phyloP scores from a whole-genome alignment of 2,888 invertebrate genomes.

The Galeopsomyia nigrocyanea region DNA sequence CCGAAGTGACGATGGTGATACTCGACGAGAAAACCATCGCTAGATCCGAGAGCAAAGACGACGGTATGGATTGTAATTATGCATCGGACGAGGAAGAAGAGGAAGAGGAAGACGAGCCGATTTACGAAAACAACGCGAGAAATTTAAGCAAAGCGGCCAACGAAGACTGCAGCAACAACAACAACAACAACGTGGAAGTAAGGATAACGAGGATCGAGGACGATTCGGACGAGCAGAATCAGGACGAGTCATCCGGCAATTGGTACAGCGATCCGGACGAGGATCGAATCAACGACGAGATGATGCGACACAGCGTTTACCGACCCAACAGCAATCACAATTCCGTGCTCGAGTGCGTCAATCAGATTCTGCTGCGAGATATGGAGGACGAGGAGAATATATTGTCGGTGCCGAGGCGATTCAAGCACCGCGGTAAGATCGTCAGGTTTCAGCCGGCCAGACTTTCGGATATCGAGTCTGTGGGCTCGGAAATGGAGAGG shows the following conservation, averaged over 20 bases:
- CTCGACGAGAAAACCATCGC: slow-evolving; percentile 49
- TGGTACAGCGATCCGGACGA: slow-evolving; percentile 89
- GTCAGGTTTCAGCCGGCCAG: slow-evolving; percentile 65
- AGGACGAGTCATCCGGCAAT: slow-evolving; percentile 76
- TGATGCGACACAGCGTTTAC: slow-evolving; percentile 63
- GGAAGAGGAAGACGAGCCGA: slow-evolving; percentile 62
- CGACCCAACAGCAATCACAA: slow-evolving; percentile 79
- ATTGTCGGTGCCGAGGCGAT: slow-evolving; percentile 64
- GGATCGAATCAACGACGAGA: slow-evolving; percentile 75
- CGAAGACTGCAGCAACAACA: slow-evolving; percentile 50
- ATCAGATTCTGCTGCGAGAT: slow-evolving; percentile 86
- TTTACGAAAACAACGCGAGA: slow-evolving; percentile 60
- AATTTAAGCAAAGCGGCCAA: slow-evolving; percentile 46
- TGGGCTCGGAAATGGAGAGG: slow-evolving; percentile 67
- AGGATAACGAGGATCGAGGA: slow-evolving; percentile 57
- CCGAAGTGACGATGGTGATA: slow-evolving; percentile 51
- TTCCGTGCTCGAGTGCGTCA: slow-evolving; percentile 88
- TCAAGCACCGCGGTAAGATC: slow-evolving; percentile 65
- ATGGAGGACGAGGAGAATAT: slow-evolving; percentile 70
- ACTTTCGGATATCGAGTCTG: slow-evolving; percentile 66
- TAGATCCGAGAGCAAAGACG: slow-evolving; percentile 64
- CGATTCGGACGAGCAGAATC: slow-evolving; percentile 49
- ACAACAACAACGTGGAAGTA: slow-evolving; percentile 51
- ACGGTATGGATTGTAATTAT: slow-evolving; percentile 66
- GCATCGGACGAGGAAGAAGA: slow-evolving; percentile 61